Conservation (phyloP, 2,797 vertebrate genomes). For the Hydrophis major region DNA sequence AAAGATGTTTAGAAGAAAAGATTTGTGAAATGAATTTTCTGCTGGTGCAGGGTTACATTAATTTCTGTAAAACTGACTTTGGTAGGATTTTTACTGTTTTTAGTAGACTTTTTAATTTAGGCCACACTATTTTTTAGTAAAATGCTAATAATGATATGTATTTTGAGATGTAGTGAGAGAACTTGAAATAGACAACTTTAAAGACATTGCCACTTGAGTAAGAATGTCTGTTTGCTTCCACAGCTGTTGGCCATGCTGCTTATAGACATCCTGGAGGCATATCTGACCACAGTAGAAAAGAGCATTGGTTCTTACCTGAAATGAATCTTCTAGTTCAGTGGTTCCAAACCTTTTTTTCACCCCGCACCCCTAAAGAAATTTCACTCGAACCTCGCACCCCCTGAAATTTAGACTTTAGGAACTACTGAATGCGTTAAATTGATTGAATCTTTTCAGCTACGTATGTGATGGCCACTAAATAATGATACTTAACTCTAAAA, state of each 20-base stretch:
- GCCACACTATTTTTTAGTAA: background rate
- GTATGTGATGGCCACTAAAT: no score
- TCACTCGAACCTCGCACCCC: no score
- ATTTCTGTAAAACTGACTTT: background rate
- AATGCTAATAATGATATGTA: background rate
- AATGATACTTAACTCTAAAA: no score
- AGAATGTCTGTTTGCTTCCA: background rate
- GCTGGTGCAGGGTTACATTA: no score
- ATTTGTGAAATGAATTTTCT: background rate
- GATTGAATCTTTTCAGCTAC: no score
- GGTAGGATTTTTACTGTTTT: background rate
- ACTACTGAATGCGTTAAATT: no score
- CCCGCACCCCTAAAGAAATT: no score
- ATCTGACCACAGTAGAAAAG: background rate
- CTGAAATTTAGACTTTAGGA: no score
- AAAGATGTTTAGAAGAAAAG: background rate
- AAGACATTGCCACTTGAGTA: background rate
- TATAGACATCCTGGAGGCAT: background rate
- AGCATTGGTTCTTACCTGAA: no score
- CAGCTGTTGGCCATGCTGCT: background rate
- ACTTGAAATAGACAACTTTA: background rate
- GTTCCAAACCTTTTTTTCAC: no score
- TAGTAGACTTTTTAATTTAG: background rate
- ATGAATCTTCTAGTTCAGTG: no score
- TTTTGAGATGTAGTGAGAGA: background rate